phyloP scores from a whole-genome alignment of 2,797 vertebrate genomes.

The Platyrinchus mystaceus region DNA sequence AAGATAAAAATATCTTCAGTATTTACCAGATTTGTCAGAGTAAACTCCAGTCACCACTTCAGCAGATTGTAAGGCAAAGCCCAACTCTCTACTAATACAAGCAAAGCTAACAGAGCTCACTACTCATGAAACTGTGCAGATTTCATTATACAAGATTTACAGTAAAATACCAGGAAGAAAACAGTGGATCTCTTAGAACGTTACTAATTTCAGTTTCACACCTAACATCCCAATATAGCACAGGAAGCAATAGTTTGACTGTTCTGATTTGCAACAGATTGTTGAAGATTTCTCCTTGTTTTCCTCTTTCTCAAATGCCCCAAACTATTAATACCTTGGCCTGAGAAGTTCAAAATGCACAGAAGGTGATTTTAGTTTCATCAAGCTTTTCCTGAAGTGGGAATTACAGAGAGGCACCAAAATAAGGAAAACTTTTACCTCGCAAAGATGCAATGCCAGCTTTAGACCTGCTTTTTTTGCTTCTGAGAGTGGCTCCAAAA shows the following conservation, averaged over 20 bases:
- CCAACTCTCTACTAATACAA: background rate
- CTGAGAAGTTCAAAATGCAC: background rate
- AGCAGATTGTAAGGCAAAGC: background rate
- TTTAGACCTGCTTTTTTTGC: slow-evolving; percentile 90
- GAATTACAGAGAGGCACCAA: background rate
- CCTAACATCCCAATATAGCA: background rate
- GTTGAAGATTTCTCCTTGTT: background rate
- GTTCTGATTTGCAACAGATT: background rate
- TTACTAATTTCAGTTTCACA: background rate
- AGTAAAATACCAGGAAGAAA: background rate
- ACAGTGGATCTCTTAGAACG: background rate
- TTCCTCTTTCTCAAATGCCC: background rate
- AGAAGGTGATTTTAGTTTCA: background rate
- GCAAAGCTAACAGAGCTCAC: background rate
- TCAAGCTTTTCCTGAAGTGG: background rate
- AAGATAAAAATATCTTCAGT: background rate
- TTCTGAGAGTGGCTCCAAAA: slow-evolving; percentile 86
- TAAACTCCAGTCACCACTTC: background rate
- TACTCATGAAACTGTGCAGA: background rate
- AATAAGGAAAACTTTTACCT: slow-evolving; percentile 77
- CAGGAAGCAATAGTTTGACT: background rate
- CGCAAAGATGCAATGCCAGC: slow-evolving; percentile 91
- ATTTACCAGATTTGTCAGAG: background rate
- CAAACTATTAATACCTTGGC: background rate
- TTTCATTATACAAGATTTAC: background rate